Base-by-base conservation (phyloP, 2,888 invertebrate genomes). In the Salticus scenicus region DNA sequence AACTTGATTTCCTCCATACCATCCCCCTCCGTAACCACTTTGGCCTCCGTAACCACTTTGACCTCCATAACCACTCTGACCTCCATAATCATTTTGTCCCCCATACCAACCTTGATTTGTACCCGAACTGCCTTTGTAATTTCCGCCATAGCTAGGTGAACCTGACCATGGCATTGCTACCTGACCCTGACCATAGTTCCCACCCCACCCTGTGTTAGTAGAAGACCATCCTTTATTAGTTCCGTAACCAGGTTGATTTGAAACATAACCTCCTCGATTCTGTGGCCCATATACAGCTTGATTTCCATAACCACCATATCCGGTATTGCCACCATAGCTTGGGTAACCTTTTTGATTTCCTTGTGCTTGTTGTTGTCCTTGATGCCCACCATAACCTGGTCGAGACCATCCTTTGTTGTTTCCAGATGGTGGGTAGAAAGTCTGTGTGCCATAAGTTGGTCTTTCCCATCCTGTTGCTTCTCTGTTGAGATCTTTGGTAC, bases 391-490 rank as follows among this genome's bases (percentile, higher is more conserved):
- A n/a, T 20, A 51, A 28, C 69, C 8, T 30, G 28, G 7, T 14
- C 42, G 71, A 8, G 42, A 17, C 8, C n/a, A 67, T 14, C 74
- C 74, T 78, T 70, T 41, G 63, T 17, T 27, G 42, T 20, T 64
- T 37, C 78, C 41, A 1, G 31, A 5, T 28, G 42, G 30, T 5
- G 72, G 73, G 7, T 84, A 78, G 42, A 42, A 76, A 10, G 57
- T 69, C 30, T 84, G 77, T 2, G 83, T 84, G 28, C 77, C 72
- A 57, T 83, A 83, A 0, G 47, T 51, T 10, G 83, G 83, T 12
- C 77, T 31, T 20, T 80, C 66, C 72, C 72, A 84, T 10, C 77
- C 83, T 12, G 73, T 77, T 1, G 83, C 83, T 24, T 84, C 77
- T 69, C 83, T n/a, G 7, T 77, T 72, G 12, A 84, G 67, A 27